Evolutionary conservation across 2,888 invertebrate species (phyloP), one percentile per base, ranked within the genome.

Genomic region (Cerceris ruficornis): DNA sequence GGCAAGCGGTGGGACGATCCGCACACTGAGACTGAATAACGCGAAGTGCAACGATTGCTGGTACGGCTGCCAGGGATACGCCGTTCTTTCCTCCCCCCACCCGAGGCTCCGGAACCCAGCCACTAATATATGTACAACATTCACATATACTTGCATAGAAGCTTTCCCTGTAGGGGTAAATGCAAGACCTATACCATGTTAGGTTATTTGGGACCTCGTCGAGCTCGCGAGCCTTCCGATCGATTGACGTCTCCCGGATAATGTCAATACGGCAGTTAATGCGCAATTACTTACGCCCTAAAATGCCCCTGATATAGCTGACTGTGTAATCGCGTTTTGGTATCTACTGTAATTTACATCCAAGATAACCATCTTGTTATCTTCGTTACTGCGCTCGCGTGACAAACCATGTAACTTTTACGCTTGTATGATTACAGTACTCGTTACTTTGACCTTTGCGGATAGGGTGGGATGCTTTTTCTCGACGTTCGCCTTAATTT

Each of bases 31-130:
- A 76, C 79, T 76, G 83, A 85, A 75, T 77, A 80, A 76, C 75
- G 54, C 73, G 62, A 83, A 83, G 81, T 85, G 81, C 65, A 69
- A 68, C 69, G 85, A 85, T 85, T 85, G 85, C 85, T 77, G 60
- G 75, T 57, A 65, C 69, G 57, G 66, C 68, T 65, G 64, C 39
- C 42, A 55, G 17, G 55, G 55, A 17, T 42, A 8, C 41, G 8
- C 42, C 9, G 42, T 9, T 9, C 0, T 57, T 43, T 14, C 42
- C 11, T 52, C 28, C 41, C 28, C 17, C 43, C 13, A 55, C 52
- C 52, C 42, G 14, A 46, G 15, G 46, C 39, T 62, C 49, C 62
- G 62, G 50, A 62, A 52, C 43, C 60, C 14, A 43, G 15, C 14
- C 15, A 43, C 14, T 46, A 17, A n/a, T 61, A 46, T 43, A 17